Conservation (phyloP, 2,888 invertebrate genomes). For the Ophioninae sp. region DNA sequence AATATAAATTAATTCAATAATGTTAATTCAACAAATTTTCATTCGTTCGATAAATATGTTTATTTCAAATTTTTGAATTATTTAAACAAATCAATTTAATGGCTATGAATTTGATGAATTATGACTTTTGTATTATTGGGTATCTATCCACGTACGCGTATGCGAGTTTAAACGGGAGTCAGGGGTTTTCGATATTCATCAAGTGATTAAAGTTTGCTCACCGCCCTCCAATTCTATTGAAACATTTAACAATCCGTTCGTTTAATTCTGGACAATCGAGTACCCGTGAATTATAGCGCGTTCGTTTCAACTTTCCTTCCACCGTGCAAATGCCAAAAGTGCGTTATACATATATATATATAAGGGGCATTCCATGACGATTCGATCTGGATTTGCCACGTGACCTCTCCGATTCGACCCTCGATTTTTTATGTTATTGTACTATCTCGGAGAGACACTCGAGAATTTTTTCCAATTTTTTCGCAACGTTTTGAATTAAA, state of each 20-base stretch:
- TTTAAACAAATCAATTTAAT: too few species aligned
- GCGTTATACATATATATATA: constrained; percentile 1
- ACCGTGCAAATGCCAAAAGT: constrained; percentile 23
- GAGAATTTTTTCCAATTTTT: too few species aligned
- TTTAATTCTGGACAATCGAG: constrained; percentile 18
- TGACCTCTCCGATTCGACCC: too few species aligned
- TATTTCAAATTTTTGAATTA: too few species aligned
- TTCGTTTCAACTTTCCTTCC: constrained; percentile 26
- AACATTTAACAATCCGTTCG: constrained; percentile 17
- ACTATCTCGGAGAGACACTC: too few species aligned
- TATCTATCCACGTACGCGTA: not conserved
- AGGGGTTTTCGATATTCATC: not conserved
- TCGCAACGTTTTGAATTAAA: too few species aligned
- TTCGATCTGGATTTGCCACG: too few species aligned
- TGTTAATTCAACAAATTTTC: not conserved
- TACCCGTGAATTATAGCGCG: constrained; percentile 26
- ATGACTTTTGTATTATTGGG: not conserved
- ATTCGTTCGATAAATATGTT: not conserved
- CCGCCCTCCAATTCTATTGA: constrained; percentile 7
- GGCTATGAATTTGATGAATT: too few species aligned
- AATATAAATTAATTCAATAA: too few species aligned
- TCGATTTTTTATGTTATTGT: too few species aligned
- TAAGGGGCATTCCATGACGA: too few species aligned
- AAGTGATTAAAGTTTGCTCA: not conserved
- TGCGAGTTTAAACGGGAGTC: not conserved